Evolutionary conservation across 2,113 vertebrate genomes (phyloP).

Genomic region (Ceyx cyanopectus): DNA sequence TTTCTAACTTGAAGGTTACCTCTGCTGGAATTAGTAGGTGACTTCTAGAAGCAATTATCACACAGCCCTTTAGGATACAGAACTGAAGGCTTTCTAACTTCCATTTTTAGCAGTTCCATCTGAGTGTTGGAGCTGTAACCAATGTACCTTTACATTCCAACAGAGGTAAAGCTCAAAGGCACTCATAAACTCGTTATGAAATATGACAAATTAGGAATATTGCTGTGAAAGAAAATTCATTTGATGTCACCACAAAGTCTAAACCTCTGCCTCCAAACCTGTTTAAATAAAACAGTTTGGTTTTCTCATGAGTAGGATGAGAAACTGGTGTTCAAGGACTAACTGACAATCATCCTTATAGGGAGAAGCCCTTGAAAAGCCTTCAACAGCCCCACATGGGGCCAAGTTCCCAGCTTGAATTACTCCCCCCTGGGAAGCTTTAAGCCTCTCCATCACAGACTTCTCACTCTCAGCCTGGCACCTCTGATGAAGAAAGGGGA

Average conservation of each 20-base stretch:
- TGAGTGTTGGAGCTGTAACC: not conserved
- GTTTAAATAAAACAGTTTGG: conserved; percentile 25
- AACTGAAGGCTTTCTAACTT: conserved; percentile 41
- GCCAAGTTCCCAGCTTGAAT: not conserved
- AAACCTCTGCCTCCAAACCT: not conserved
- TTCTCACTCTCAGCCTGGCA: not conserved
- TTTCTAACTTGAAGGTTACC: conserved; percentile 39
- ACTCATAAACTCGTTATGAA: conserved; percentile 16
- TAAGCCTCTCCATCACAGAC: not conserved
- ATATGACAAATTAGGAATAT: conserved; percentile 19
- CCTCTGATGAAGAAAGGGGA: not conserved
- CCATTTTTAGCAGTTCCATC: conserved; percentile 57
- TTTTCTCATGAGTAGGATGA: not conserved
- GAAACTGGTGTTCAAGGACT: not conserved
- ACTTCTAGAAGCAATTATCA: conserved; percentile 61
- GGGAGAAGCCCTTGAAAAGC: not conserved
- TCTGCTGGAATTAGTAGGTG: conserved; percentile 52
- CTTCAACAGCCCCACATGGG: not conserved
- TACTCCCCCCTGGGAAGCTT: not conserved
- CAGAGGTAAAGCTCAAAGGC: conserved; percentile 57
- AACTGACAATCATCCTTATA: not conserved
- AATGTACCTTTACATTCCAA: conserved; percentile 36
- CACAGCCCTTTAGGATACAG: conserved; percentile 59
- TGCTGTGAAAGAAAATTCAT: conserved; percentile 24
- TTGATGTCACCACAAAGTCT: conserved; percentile 23